phyloP scores from a whole-genome alignment of 2,888 invertebrate species.

The Agelastica alni region DNA sequence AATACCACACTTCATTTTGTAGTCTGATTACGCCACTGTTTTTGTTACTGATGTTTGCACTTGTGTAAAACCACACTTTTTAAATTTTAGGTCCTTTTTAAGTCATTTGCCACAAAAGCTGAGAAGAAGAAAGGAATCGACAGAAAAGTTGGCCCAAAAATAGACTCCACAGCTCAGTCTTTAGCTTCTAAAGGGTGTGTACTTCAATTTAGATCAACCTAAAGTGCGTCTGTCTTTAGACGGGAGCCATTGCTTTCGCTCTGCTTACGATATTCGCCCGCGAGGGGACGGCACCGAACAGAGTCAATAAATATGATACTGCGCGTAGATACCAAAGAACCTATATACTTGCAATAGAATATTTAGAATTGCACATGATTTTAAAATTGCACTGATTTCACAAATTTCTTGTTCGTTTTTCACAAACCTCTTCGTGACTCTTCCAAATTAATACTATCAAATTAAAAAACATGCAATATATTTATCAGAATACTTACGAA shows the following conservation, averaged over 20 bases:
- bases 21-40: conserved; percentile 29
- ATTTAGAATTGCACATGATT: conserved; percentile 3
- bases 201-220: conserved; percentile 42
- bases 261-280: conserved; percentile 37
- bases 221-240: conserved; percentile 43
- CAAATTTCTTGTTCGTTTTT: too few species aligned
- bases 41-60: conserved; percentile 36
- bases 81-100: conserved; percentile 45
- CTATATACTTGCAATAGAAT: conserved; percentile 12
- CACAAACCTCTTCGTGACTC: too few species aligned
- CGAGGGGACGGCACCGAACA: conserved; percentile 48
- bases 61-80: conserved; percentile 41
- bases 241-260: conserved; percentile 52
- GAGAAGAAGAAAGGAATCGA: conserved; percentile 55
- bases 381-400: too few species aligned
- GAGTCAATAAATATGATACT: conserved; percentile 55
- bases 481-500: too few species aligned
- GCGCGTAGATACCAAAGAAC: conserved; percentile 45
- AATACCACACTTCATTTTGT: conserved; percentile 27
- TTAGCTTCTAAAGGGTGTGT: conserved; percentile 72
- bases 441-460: too few species aligned
- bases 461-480: too few species aligned
- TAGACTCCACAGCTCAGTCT: conserved; percentile 65
- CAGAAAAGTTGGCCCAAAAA: conserved; percentile 55
- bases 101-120: conserved; percentile 53